These are phyloP conservation scores for Lydus trimaculatus DNA, from an alignment of 2,888 invertebrate genomes.

Conservation along the genomic window DNA sequence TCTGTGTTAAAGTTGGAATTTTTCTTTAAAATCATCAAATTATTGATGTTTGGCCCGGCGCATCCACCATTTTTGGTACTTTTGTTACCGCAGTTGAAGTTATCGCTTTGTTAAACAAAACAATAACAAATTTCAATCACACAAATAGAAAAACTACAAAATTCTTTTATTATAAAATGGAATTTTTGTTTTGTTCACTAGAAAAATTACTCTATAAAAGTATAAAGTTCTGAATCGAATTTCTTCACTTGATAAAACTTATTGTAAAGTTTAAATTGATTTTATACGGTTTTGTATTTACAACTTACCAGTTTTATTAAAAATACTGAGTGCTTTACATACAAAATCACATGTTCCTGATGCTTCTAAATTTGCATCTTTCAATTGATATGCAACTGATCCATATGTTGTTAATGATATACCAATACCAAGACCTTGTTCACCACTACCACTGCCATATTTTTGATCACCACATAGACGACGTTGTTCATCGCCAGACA, in stretches of 20 bases:
- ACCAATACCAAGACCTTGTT: constrained; percentile 56
- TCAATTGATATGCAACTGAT: constrained; percentile 79
- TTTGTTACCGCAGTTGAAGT: neutral
- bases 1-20: no score
- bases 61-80: neutral
- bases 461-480: constrained; percentile 71
- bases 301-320: constrained; percentile 74
- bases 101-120: neutral
- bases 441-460: constrained; percentile 63
- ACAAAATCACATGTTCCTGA: constrained; percentile 77
- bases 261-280: neutral
- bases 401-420: constrained; percentile 72
- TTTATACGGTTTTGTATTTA: neutral
- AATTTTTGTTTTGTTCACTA: neutral
- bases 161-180: neutral
- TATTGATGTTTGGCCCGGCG: neutral
- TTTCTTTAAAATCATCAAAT: neutral
- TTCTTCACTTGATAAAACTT: neutral
- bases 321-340: constrained; percentile 73
- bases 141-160: neutral
- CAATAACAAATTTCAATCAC: neutral
- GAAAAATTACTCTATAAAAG: neutral
- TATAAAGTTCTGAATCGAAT: neutral
- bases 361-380: constrained; percentile 81
- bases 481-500: constrained; percentile 77